Base-by-base conservation (phyloP, 2,888 invertebrate species). In the Erpobdella octoculata region DNA sequence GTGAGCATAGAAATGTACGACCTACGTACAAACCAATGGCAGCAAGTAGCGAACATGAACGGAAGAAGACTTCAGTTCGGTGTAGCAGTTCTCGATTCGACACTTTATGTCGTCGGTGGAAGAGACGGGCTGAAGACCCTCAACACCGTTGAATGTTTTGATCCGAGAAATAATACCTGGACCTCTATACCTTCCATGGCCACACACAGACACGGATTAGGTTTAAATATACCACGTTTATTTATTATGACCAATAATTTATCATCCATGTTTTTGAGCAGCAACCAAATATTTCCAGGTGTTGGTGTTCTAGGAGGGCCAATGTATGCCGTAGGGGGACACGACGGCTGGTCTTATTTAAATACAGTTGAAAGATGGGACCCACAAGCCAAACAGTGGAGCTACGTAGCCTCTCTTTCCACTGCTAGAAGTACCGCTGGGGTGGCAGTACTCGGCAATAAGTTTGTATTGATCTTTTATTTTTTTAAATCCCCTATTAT, bases 311-410 rank as follows among this genome's bases (percentile, higher is more conserved):
- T 89, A 71, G 88, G 88, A 77, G 90, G 91, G 0, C 92, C 93
- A 0, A 86, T 95, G 73, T 95, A 95, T 84, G 94, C 93, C 0
- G 92, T 94, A 2, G 94, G 95, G 0, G 95, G 95, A 0, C 94
- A 94, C 81, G 94, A 95, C 83, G 94, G 93, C 25, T 92, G 92
- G 92, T 92, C 92, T 79, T 94, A 93, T 81, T 86, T 94, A 61
- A 93, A 91, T 82, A 92, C 93, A 0, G 94, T 93, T 0, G 95
- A 95, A 85, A 86, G 89, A 83, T 94, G 92, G 91, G 93, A 94
- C 85, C 91, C 93, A 15, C 87, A 89, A 73, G 89, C 91, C 1
- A 88, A 91, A 73, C 88, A 90, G 73, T 95, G 94, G 94, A 91
- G 89, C 77, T 90, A 89, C 80, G 92, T 94, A 73, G 89, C 92